These are phyloP conservation scores for Caenorhabditis afra DNA, from an alignment of 2,888 invertebrate species.

Conservation along the genomic window DNA sequence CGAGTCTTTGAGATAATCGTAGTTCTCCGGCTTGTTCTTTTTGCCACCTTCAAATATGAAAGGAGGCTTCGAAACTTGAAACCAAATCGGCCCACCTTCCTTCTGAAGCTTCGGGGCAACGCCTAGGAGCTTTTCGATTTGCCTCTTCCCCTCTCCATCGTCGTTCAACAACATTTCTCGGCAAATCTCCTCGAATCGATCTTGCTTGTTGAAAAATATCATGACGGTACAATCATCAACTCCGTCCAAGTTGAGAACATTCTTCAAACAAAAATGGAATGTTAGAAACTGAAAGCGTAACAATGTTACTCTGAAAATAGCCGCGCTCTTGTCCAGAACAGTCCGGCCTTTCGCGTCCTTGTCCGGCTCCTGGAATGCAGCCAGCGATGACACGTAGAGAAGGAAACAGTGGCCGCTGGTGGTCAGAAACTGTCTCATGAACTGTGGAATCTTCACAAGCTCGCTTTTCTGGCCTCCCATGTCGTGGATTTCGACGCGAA, in stretches of 20 bases:
- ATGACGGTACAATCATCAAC: slow-evolving; percentile 74
- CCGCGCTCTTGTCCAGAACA: slow-evolving; percentile 73
- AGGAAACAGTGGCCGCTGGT: slow-evolving; percentile 69
- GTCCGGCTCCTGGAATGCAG: slow-evolving; percentile 75
- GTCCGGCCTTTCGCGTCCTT: slow-evolving; percentile 69
- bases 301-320: slow-evolving; percentile 46
- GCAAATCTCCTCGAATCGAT: slow-evolving; percentile 73
- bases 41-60: slow-evolving; percentile 25
- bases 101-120: slow-evolving; percentile 47
- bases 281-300: not conserved
- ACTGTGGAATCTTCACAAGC: slow-evolving; percentile 70
- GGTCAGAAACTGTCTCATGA: slow-evolving; percentile 69
- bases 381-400: slow-evolving; percentile 76
- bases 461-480: slow-evolving; percentile 78
- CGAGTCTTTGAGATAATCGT: slow-evolving; percentile 59
- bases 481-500: slow-evolving; percentile 74
- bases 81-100: slow-evolving; percentile 25
- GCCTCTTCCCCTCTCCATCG: slow-evolving; percentile 47
- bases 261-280: slow-evolving; percentile 45
- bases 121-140: slow-evolving; percentile 52
- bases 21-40: slow-evolving; percentile 54
- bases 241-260: slow-evolving; percentile 65
- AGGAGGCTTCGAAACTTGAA: not conserved
- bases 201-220: slow-evolving; percentile 78
- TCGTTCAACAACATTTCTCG: slow-evolving; percentile 54